phyloP scores from a whole-genome alignment of 2,113 vertebrate species.

The Pristiophorus japonicus region DNA sequence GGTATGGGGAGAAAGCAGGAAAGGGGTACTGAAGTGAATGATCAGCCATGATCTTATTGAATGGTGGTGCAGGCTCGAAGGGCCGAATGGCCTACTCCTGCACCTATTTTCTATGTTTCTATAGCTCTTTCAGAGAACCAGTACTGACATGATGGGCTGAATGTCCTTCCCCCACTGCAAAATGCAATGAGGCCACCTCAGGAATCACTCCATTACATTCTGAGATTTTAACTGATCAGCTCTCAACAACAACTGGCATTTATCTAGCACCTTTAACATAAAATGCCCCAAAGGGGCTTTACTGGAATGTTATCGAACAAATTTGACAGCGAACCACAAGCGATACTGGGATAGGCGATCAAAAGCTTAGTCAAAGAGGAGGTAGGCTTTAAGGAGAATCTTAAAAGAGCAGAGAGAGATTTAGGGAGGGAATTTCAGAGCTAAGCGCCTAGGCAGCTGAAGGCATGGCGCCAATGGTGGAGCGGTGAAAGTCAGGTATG shows the following conservation, averaged over 20 bases:
- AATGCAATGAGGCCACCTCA: not conserved
- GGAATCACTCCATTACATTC: not conserved
- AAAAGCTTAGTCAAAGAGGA: not conserved
- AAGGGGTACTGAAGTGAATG: too few relatives aligned
- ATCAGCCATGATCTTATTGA: too few relatives aligned
- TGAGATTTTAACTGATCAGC: not conserved
- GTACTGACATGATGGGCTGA: not conserved
- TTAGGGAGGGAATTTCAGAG: not conserved
- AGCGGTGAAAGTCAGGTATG: not conserved
- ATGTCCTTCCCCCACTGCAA: not conserved
- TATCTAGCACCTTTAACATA: not conserved
- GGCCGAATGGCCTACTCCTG: too few relatives aligned
- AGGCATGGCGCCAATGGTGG: not conserved
- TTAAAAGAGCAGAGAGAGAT: not conserved
- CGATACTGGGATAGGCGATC: not conserved
- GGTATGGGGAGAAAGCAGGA: too few relatives aligned
- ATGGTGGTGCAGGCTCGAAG: too few relatives aligned
- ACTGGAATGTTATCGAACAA: not conserved
- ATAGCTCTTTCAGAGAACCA: not conserved
- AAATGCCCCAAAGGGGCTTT: not conserved
- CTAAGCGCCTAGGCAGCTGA: not conserved
- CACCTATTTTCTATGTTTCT: too few relatives aligned
- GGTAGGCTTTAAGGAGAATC: not conserved
- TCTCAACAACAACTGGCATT: not conserved
- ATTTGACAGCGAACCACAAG: not conserved